A percentile compares a stretch with the other conserved stretches of the same genome.
These are phyloP conservation scores for Aplysia californica DNA, from an alignment of 1,140 invertebrate species.

Conservation along the genomic window DNA sequence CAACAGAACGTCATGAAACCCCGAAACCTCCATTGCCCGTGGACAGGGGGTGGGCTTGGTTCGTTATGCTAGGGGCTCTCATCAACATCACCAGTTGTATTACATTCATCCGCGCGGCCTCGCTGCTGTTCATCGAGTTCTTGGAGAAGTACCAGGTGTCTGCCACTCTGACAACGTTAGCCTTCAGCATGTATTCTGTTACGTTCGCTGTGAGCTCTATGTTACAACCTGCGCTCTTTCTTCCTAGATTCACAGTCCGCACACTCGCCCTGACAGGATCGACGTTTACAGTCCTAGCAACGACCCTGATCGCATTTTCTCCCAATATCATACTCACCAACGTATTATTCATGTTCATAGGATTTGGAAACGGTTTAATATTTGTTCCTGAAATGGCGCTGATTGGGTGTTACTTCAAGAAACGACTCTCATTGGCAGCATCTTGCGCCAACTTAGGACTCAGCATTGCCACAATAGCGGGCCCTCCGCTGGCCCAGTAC, in stretches of 20 bases:
- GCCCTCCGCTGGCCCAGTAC: not conserved
- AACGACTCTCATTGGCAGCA: not conserved
- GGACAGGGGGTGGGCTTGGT: slow-evolving; percentile 4
- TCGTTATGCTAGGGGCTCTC: not conserved
- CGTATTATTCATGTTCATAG: not conserved
- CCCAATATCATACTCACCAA: not conserved
- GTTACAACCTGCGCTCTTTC: not conserved
- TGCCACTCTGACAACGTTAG: slow-evolving; percentile 2
- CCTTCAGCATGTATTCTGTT: not conserved
- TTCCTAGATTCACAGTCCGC: no score
- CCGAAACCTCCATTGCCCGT: not conserved
- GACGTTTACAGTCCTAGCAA: no score
- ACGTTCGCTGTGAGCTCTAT: slow-evolving; percentile 1
- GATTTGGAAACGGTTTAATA: not conserved
- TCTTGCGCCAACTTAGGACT: not conserved
- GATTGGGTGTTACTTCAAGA: not conserved
- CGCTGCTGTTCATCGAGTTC: not conserved
- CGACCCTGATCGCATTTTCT: no score
- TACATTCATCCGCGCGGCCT: not conserved
- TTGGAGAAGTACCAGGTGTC: slow-evolving; percentile 14
- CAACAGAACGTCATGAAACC: no score
- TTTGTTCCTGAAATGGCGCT: not conserved
- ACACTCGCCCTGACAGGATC: no score
- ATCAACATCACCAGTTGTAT: not conserved
- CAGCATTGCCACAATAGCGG: not conserved